These are phyloP conservation scores for Benitochromis conjunctus DNA, from an alignment of 2,113 vertebrate species.

Conservation along the genomic window DNA sequence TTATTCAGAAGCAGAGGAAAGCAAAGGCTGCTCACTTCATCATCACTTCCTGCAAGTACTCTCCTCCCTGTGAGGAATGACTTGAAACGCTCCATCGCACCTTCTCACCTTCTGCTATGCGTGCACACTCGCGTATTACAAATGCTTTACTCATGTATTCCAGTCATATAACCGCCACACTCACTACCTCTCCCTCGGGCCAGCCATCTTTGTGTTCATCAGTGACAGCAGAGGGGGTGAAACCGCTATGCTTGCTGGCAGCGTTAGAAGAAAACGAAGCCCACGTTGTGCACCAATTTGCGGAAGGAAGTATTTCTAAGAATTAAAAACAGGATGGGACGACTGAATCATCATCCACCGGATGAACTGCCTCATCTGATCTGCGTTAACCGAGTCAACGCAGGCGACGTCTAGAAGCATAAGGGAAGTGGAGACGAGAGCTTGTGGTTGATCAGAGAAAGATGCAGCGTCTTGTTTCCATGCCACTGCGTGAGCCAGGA, in stretches of 20 bases:
- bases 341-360: conserved; percentile 27
- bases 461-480: neutral
- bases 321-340: conserved; percentile 21
- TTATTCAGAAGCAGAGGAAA: neutral
- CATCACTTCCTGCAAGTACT: neutral
- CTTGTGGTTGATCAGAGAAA: neutral
- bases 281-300: neutral
- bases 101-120: neutral
- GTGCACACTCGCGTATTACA: neutral
- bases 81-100: neutral
- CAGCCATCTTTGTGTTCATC: conserved; percentile 9
- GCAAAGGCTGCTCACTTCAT: neutral
- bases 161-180: neutral
- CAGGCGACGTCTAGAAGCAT: neutral
- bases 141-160: neutral
- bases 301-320: conserved; percentile 23
- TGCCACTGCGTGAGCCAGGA: neutral
- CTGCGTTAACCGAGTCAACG: neutral
- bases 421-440: neutral
- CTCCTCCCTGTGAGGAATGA: neutral
- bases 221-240: neutral
- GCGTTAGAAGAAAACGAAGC: neutral
- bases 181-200: neutral
- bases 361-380: neutral
- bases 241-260: neutral